These are phyloP conservation scores for Troilus luridus DNA, from an alignment of 2,888 invertebrate species.

Conservation along the genomic window DNA sequence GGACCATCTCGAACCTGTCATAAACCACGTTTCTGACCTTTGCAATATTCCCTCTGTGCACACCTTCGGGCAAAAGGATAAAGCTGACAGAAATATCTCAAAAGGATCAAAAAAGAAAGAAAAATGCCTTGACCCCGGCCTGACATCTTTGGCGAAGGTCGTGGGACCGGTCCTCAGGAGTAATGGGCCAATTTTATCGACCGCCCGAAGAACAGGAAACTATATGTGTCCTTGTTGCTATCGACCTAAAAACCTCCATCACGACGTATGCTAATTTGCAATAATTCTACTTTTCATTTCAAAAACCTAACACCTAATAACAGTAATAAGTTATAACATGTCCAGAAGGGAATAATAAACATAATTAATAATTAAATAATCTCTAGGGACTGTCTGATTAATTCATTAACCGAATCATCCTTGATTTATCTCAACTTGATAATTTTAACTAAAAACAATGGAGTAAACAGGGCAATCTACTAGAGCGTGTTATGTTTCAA, in stretches of 20 bases:
- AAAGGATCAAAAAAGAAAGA: background rate
- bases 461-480: no score
- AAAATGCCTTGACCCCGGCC: background rate
- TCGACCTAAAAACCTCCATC: slow-evolving; percentile 14
- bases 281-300: background rate
- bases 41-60: background rate
- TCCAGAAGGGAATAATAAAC: no score
- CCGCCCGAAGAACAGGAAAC: background rate
- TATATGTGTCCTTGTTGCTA: background rate
- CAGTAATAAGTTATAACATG: no score
- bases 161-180: slow-evolving; percentile 12
- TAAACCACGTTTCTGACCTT: slow-evolving; percentile 21
- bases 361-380: no score
- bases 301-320: no score
- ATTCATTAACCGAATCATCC: no score
- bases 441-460: no score
- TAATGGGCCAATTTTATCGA: background rate
- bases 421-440: no score
- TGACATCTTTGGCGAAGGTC: background rate
- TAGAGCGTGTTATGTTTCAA: no score
- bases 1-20: background rate
- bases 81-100: slow-evolving; percentile 4
- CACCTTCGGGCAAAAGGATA: background rate
- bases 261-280: background rate
- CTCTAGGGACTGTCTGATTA: no score